Base-by-base conservation (phyloP, 2,888 invertebrate genomes). In the Agrotis puta region DNA sequence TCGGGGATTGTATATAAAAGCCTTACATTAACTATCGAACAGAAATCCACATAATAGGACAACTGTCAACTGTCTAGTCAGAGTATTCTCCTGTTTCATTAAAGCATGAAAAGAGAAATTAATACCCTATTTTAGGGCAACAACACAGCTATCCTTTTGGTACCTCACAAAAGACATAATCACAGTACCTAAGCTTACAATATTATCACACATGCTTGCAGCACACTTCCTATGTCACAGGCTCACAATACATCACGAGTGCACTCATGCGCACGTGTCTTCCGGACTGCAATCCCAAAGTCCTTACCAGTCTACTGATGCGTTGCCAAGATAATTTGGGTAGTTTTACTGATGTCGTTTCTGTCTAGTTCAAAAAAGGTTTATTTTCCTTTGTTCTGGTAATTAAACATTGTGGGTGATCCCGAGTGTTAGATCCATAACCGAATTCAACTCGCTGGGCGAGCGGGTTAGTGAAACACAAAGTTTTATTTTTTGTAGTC, bases 261-360 rank as follows among this genome's bases (percentile, higher is more conserved):
- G 77, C 81, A 74, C 84, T 84, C 53, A 5, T 45, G 51, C 57
- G 84, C 84, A 83, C 84, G 84, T 84, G 84, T 77, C 74, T 81
- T 84, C 84, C 84, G 84, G 70, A 39, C 64, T 62, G 27, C 13
- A 43, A 16, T 24, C 69, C 57, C 59, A 71, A 53, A 47, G 58
- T 59, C 53, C 73, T 79, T 62, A 59, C 27, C 16, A 6, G 48
- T 74, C 43, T 56, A 68, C 58, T 63, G 77, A 77, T 77, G 77
- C 62, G 57, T 65, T 61, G 6, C 57, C 11, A 50, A 53, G 68
- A 74, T 77, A 47, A 63, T 7, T 13, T 18, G 39, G 9, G 39
- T 11, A 6, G 7, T 24, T 59, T 56, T 71, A 18, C 20, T 20
- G 33, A 16, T 53, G 5, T 43, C 27, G 48, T 54, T 50, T 4